Base-by-base conservation (phyloP, 2,888 invertebrate genomes). In the Lycia hirtaria region DNA sequence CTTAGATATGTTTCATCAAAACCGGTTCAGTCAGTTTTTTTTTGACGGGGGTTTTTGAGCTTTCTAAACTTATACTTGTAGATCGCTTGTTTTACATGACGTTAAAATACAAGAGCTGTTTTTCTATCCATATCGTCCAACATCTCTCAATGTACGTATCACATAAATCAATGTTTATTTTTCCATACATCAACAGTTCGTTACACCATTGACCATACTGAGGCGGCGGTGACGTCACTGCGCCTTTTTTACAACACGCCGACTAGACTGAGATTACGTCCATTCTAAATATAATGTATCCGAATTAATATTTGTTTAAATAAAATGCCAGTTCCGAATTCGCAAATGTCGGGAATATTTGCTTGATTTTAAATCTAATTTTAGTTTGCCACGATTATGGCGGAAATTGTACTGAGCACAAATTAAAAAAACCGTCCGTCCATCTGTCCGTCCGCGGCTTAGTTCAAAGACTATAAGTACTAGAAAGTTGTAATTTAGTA, bases 181-280 rank as follows among this genome's bases (percentile, higher is more conserved):
- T 40, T 48, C 54, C 33, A 20, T 26, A 33, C 33, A 44, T 30
- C 17, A 26, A 17, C 41, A 41, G 52, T 53, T 45, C 52, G 45
- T 44, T 52, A 37, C 37, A n/a, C 52, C 20, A 12, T 7, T 14
- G 19, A n/a, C 52, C 20, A 12, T 7, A 20, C 14, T 14, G n/a
- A 45, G 26, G 1, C 6, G 3, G 47, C 19, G 7, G 53, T 64
- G 57, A 62, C 62, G 62, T 60, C 62, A 64, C 38, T 45, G 35
- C 49, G 47, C 38, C 32, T 50, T 59, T 50, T 57, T 62, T 59
- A 43, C 33, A 17, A 26, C 24, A 26, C 30, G 9, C 26, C 17
- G 43, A 35, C 56, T 49, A 58, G 51, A 61, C 54, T 26, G 22
- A 1, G 24, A 44, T 52, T 57, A 56, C 52, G 33, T 55, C 54